Conservation (phyloP, 2,888 invertebrate genomes). For the Onthophagus sagittarius region DNA sequence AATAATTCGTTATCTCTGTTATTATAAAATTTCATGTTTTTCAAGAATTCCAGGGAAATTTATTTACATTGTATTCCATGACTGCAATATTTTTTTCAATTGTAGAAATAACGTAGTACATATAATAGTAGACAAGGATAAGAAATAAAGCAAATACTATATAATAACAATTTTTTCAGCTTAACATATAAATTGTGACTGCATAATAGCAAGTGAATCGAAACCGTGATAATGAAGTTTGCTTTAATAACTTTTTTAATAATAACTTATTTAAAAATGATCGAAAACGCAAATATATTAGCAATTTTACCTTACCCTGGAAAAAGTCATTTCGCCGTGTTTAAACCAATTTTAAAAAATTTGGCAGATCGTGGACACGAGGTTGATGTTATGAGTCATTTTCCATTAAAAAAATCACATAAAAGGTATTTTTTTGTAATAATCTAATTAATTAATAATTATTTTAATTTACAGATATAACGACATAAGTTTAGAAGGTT, state of each 20-base stretch:
- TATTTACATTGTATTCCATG: too few species aligned
- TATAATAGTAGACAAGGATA: not conserved
- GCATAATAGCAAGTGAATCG: not conserved
- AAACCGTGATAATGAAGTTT: not conserved
- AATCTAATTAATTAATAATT: not conserved
- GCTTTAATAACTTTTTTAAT: not conserved
- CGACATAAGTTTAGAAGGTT: conserved; percentile 25
- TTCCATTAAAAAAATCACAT: conserved; percentile 45
- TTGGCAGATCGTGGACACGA: conserved; percentile 53
- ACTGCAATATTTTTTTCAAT: too few species aligned
- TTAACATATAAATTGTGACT: too few species aligned
- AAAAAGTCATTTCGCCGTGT: conserved; percentile 53
- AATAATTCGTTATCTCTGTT: too few species aligned
- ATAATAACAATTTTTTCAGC: not conserved
- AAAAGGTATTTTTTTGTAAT: conserved; percentile 22
- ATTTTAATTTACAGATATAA: conserved; percentile 26
- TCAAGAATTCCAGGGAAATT: too few species aligned
- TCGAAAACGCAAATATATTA: conserved; percentile 43
- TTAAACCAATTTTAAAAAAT: conserved; percentile 51
- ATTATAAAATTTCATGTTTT: too few species aligned
- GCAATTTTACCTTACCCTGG: conserved; percentile 53
- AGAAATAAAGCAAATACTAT: not conserved
- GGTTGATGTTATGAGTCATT: conserved; percentile 54
- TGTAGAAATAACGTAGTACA: not conserved
- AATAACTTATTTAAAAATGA: not conserved